Evolutionary conservation across 2,797 vertebrate genomes (phyloP), one percentile per base, ranked within the genome.

Genomic region (Oreochromis mossambicus): DNA sequence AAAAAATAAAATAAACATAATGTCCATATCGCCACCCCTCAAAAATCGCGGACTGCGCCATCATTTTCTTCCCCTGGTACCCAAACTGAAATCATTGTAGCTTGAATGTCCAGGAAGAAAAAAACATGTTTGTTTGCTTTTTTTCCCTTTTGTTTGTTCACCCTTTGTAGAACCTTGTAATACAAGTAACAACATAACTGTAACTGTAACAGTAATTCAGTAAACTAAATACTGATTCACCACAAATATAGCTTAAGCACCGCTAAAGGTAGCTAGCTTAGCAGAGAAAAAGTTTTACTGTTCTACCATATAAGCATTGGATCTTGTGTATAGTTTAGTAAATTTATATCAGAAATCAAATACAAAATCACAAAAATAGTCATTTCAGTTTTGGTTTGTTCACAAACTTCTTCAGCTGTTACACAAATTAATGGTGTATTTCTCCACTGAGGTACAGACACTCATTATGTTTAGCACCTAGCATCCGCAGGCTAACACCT

Each of bases 41-140:
- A 61, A 61, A 61, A 61, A 36, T 61, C 0, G 0, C 17, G 0
- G 24, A 26, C 24, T 26, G 24, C 24, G 24, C 17, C 17, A n/a
- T n/a, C 17, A n/a, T 36, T 61, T 61, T 61, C 32, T 61, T 61
- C 19, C 32, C 3, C 58, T 36, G 17, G 32, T 3, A 61, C 32
- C 12, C 32, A 61, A 61, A 36, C 32, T 61, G 58, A 61, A 36
- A 61, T 61, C 7, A 61, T 61, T 61, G 17, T 36, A 61, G 58
- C 17, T 34, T 61, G 10, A 61, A 17, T 61, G 1, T 63, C 17
- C 58, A 63, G 32, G 0, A n/a, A 36, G 58, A 61, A 61, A 61
- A 61, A 61, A 19, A 12, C 58, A 36, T 61, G 58, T 61, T 32
- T 36, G 17, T 36, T 61, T 36, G 17, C 17, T n/a, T 34, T 36